Base-by-base conservation (phyloP, 2,888 invertebrate genomes). In the Apeira syringaria region DNA sequence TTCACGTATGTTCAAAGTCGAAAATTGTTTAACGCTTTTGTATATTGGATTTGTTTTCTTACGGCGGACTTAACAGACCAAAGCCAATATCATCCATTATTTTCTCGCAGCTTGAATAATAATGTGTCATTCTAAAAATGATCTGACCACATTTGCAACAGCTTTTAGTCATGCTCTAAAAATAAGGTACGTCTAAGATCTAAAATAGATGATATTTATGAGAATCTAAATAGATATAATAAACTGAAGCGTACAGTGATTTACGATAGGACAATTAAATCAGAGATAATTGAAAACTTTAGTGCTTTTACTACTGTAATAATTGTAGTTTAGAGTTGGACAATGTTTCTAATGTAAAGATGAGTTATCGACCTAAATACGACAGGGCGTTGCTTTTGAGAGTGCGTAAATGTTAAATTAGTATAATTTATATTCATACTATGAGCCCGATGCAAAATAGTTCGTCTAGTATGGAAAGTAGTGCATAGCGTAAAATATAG, bases 71-170 rank as follows among this genome's bases (percentile, higher is more conserved):
- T 55, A 52, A 56, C 56, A 52, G 54, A 58, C 58, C 54, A 58
- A 48, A 61, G 57, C 56, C 41, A 53, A 57, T 50, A 44, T 37
- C 53, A 46, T 60, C 42, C 27, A 61, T 64, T 59, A 61, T 52
- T 56, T 57, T 59, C 60, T 51, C 56, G 35, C 59, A 45, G 49
- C 7, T 20, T 7, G 20, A 20, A 20, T 48, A 56, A 54, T 53
- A 63, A 53, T 59, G 56, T 53, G 39, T 50, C 53, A 50, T 34
- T 54, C 50, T 59, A 53, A 59, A 52, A 34, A 22, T 22, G 12
- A 5, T 9, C 4, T 34, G 8, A 24, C 12, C 5, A 22, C 13
- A 49, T 31, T 47, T 33, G 34, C 31, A 40, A 40, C 51, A 51
- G 47, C 38, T 50, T 56, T 46, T 47, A 39, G 43, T 53, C 13